Evolutionary conservation across 2,888 invertebrate species (phyloP), one percentile per base, ranked within the genome.

Genomic region (Drosophila dives): DNA sequence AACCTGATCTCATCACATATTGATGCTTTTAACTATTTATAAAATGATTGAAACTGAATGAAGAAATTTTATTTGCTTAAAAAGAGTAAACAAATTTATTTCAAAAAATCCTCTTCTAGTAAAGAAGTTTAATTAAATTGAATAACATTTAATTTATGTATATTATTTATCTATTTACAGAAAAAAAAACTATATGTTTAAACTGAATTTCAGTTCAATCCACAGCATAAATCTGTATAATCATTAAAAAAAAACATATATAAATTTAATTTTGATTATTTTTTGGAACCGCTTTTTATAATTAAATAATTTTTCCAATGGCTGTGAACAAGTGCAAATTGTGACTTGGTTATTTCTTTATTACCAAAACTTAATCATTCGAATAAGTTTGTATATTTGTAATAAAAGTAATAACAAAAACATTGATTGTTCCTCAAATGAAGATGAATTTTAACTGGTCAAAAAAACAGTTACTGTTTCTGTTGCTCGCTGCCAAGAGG

Each of bases 391-490:
- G 15, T 23, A 1, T 23, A 8, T 4, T 23, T 45, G 20, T 45
- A 3, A 45, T 23, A 23, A 23, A 8, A 23, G 1, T 4, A 23
- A 4, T 45, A 7, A 45, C 12, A 7, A 23, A 45, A 45, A 45
- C 12, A 45, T 23, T 23, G 20, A 45, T 15, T 7, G 12, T 45
- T 12, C 29, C 6, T 6, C 6, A 29, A 29, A 29, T 29, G 45
- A 15, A 45, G 45, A 38, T 36, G 62, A 62, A 33, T 62, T 62
- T 38, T 38, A 49, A 50, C 17, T 50, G 32, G 32, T 32, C 26
- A 4, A 20, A n/a, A 60, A 38, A 62, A 17, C 33, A 62, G 12
- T 17, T 34, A 64, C 50, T 12, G 40, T 64, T 34, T 42, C 23
- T 64, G 42, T 53, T 38, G 11, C 29, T 20, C 51, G 29, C 51